phyloP scores from a whole-genome alignment of 2,113 vertebrate genomes.

The Reinhardtius hippoglossoides region DNA sequence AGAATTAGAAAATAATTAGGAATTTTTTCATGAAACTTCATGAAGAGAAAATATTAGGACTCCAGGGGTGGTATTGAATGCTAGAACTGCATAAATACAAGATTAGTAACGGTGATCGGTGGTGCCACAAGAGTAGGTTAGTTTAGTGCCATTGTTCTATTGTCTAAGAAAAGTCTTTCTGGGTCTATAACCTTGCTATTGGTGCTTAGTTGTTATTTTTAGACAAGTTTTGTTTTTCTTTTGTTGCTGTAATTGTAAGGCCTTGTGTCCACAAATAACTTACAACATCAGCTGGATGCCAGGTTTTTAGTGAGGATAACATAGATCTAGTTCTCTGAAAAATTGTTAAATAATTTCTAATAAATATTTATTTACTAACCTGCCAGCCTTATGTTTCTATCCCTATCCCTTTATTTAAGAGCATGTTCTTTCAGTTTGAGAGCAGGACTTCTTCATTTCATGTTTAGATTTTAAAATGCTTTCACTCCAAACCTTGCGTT shows the following conservation, averaged over 20 bases:
- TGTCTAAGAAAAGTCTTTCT: conserved; percentile 15
- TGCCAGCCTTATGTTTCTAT: not conserved
- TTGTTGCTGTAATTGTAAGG: not conserved
- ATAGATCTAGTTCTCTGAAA: not conserved
- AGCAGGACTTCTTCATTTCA: too few species aligned
- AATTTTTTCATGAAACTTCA: too few species aligned
- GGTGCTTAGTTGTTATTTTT: conserved; percentile 12
- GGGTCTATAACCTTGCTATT: conserved; percentile 1
- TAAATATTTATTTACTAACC: too few species aligned
- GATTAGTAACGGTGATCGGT: not conserved
- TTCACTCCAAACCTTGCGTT: too few species aligned
- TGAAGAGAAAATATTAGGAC: too few species aligned
- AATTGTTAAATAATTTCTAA: not conserved
- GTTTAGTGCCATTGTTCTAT: conserved; percentile 12
- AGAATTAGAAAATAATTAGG: too few species aligned
- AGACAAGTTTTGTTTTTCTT: conserved; percentile 4
- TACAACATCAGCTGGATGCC: not conserved
- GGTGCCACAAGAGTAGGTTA: not conserved
- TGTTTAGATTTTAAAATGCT: too few species aligned
- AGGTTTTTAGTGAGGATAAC: not conserved
- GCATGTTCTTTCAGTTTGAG: too few species aligned
- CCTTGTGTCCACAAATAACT: not conserved
- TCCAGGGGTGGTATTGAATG: too few species aligned
- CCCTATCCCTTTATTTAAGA: too few species aligned
- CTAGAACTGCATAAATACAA: not conserved